phyloP scores from a whole-genome alignment of 1,140 invertebrate species.

The Holcopasites calliopsidis region DNA sequence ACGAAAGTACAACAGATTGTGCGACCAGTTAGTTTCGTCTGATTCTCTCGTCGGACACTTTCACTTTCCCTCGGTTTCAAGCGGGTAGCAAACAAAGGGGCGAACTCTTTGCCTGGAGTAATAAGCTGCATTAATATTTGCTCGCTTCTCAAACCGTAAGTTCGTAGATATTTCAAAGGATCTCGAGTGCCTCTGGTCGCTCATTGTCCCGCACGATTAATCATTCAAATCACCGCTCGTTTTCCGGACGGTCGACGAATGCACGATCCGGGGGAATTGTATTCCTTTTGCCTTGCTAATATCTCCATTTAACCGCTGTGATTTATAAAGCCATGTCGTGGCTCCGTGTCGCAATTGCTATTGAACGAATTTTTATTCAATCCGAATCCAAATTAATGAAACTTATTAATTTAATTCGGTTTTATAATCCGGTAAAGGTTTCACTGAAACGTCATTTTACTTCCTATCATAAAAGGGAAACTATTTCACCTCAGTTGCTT shows the following conservation, averaged over 20 bases:
- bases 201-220: conserved; percentile 49
- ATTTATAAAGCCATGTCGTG: not conserved
- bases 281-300: not conserved
- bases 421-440: not conserved
- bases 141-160: conserved; percentile 59
- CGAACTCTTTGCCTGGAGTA: conserved; percentile 56
- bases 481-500: not conserved
- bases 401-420: not conserved
- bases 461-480: not conserved
- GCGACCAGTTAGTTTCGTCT: conserved; percentile 19
- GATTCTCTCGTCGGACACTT: conserved; percentile 47
- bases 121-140: conserved; percentile 66
- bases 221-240: conserved; percentile 27
- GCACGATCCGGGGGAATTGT: not conserved
- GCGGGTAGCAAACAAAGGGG: conserved; percentile 48
- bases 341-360: not conserved
- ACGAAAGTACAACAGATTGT: not conserved
- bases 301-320: not conserved
- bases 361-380: too few species aligned
- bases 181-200: not conserved
- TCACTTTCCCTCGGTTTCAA: conserved; percentile 37
- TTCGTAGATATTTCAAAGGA: conserved; percentile 38
- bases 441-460: not conserved
- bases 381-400: not conserved
- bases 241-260: not conserved